Conservation (phyloP, 2,888 invertebrate genomes). For the Agrotis clavis region DNA sequence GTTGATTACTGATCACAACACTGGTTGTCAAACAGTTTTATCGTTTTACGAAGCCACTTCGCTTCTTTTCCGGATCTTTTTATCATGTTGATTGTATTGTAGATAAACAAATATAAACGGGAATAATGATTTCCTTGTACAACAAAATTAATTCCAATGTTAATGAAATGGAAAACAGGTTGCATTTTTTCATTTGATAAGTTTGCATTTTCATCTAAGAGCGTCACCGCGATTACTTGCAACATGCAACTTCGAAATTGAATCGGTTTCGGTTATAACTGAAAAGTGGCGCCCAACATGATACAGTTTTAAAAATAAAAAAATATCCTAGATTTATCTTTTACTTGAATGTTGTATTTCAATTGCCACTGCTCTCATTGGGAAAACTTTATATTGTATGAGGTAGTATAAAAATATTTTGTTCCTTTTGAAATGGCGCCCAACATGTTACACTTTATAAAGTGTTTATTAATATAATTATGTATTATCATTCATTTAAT, state of each 20-base stretch:
- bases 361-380: not conserved
- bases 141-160: not conserved
- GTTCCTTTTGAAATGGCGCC: not conserved
- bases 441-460: constrained; percentile 3
- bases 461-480: too few species aligned
- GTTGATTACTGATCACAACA: constrained; percentile 71
- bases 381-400: not conserved
- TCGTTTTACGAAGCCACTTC: constrained; percentile 23
- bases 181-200: too few species aligned
- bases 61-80: constrained; percentile 8
- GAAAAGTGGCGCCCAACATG: constrained; percentile 18
- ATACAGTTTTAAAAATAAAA: not conserved
- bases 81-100: constrained; percentile 3
- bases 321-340: not conserved
- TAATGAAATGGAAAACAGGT: not conserved
- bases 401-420: not conserved
- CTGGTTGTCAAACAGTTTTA: constrained; percentile 60
- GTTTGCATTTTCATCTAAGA: not conserved
- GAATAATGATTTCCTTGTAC: not conserved
- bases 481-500: too few species aligned
- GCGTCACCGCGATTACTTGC: not conserved
- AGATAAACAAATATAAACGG: constrained; percentile 20
- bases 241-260: too few species aligned
- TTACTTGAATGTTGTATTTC: not conserved
- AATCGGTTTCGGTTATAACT: not conserved